These are phyloP conservation scores for Epicampocera succincta DNA, from an alignment of 2,888 invertebrate genomes.

Conservation along the genomic window DNA sequence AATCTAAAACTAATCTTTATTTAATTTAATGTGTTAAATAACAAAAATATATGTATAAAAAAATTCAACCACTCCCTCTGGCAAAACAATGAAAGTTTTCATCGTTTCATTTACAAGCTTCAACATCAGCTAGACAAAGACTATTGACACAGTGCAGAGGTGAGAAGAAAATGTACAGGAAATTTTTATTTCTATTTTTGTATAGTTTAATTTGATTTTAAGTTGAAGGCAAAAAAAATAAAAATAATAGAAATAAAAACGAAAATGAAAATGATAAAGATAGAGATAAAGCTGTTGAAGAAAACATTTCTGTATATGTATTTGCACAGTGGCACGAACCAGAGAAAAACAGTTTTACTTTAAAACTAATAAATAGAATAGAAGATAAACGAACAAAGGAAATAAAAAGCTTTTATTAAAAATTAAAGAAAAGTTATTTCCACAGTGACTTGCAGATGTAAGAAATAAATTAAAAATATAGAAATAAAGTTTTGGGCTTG, in stretches of 20 bases:
- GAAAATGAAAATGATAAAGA: conserved; percentile 48
- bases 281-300: conserved; percentile 57
- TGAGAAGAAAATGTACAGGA: background rate
- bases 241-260: conserved; percentile 27
- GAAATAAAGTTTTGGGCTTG: too few relatives aligned
- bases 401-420: conserved; percentile 34
- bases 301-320: conserved; percentile 28
- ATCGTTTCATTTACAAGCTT: too few relatives aligned
- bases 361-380: background rate
- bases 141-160: background rate
- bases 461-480: too few relatives aligned
- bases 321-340: conserved; percentile 33
- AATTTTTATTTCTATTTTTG: conserved; percentile 18
- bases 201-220: conserved; percentile 62
- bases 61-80: too few relatives aligned
- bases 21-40: too few relatives aligned
- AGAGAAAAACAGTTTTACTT: too few relatives aligned
- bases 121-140: too few relatives aligned
- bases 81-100: too few relatives aligned
- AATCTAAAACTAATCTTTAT: too few relatives aligned
- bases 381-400: conserved; percentile 30
- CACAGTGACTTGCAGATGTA: too few relatives aligned
- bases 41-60: too few relatives aligned
- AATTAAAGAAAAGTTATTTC: too few relatives aligned
- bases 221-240: conserved; percentile 42